Evolutionary conservation across 2,797 vertebrate genomes (phyloP).

Genomic region (Phalloptychus januarius): DNA sequence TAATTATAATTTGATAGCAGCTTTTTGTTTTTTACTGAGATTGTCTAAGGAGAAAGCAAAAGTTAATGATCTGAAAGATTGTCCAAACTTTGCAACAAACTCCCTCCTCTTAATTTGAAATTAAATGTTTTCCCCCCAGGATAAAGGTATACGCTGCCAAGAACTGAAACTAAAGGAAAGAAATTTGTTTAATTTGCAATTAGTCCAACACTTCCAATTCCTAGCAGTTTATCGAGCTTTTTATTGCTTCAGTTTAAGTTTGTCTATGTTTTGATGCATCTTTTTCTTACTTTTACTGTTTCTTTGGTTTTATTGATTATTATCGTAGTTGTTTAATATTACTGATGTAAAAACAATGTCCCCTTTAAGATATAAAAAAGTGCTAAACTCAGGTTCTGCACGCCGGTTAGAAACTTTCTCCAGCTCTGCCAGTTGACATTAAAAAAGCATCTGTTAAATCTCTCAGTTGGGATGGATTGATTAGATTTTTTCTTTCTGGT

Average conservation of each 20-base stretch:
- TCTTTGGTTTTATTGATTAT: background rate
- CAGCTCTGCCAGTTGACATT: background rate
- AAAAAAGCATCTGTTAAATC: background rate
- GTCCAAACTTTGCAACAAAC: background rate
- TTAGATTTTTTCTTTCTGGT: background rate
- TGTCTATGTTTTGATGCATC: background rate
- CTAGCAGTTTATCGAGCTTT: background rate
- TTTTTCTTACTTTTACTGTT: background rate
- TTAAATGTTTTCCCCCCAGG: background rate
- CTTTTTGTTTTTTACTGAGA: background rate
- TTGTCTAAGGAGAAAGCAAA: background rate
- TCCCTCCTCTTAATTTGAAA: background rate
- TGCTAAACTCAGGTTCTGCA: background rate
- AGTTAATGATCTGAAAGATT: background rate
- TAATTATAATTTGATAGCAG: background rate
- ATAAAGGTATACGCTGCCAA: background rate
- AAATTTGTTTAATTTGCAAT: background rate
- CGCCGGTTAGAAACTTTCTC: background rate
- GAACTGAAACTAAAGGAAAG: background rate
- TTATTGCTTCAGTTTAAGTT: background rate
- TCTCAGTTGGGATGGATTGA: background rate
- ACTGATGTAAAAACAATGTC: background rate
- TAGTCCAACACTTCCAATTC: background rate
- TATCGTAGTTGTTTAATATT: background rate
- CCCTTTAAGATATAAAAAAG: background rate